These are phyloP conservation scores for Crotalus helleri DNA, from an alignment of 2,113 vertebrate species.

Conservation along the genomic window DNA sequence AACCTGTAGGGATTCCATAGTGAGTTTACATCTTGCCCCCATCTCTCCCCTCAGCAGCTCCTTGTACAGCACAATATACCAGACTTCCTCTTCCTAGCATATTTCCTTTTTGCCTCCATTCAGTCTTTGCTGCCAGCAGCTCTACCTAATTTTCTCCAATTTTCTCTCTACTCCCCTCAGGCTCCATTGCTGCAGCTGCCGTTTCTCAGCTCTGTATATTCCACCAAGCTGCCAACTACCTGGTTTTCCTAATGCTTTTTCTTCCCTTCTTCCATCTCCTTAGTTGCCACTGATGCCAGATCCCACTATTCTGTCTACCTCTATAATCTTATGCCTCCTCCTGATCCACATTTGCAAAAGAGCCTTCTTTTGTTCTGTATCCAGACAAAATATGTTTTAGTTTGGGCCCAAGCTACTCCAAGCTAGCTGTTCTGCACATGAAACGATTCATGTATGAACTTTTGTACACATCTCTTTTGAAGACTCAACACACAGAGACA, in stretches of 20 bases:
- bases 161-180: not conserved
- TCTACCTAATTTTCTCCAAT: not conserved
- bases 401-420: not conserved
- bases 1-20: not conserved
- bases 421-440: not conserved
- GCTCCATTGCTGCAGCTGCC: not conserved
- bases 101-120: not conserved
- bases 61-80: not conserved
- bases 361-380: not conserved
- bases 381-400: not conserved
- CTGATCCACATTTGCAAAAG: not conserved
- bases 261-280: not conserved
- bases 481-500: not conserved
- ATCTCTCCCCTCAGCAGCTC: not conserved
- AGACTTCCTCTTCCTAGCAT: not conserved
- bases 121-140: not conserved
- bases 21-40: not conserved
- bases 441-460: not conserved
- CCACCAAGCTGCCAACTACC: not conserved
- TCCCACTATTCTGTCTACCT: not conserved
- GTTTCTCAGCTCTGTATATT: not conserved
- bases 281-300: not conserved
- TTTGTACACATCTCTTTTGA: not conserved
- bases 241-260: not conserved
- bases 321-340: not conserved